Percentiles rank a stretch among this genome's conserved stretches.
Evolutionary conservation across 2,113 vertebrate species (phyloP).

Genomic region (Epinephelus moara): DNA sequence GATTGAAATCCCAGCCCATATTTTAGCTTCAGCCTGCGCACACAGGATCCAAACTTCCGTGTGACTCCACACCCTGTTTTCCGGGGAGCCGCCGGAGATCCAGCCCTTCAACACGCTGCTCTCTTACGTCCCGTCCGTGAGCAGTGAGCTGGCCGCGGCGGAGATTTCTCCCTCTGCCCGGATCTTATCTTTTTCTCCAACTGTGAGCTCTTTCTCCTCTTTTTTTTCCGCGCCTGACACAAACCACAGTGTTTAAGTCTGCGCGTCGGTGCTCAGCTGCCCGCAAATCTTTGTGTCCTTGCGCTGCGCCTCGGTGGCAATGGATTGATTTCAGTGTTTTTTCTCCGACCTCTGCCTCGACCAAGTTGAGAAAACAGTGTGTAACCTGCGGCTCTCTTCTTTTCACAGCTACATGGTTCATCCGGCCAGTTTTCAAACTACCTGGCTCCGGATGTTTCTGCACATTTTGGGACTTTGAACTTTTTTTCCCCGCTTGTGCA

Average conservation of each 20-base stretch:
- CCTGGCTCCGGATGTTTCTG: conserved; percentile 77
- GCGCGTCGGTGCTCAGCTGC: conserved; percentile 25
- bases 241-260: conserved; percentile 23
- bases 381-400: conserved; percentile 72
- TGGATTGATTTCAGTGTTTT: conserved; percentile 83
- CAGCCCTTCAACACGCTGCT: conserved; percentile 81
- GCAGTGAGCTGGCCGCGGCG: conserved; percentile 74
- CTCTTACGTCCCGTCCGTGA: conserved; percentile 75
- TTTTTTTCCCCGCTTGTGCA: conserved; percentile 54
- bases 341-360: conserved; percentile 75
- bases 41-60: conserved; percentile 66
- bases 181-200: conserved; percentile 55
- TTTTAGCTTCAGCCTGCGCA: conserved; percentile 65
- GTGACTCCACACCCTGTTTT: conserved; percentile 83
- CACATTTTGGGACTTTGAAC: conserved; percentile 77
- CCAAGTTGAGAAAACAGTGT: conserved; percentile 81
- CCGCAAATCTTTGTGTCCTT: conserved; percentile 21
- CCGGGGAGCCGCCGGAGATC: conserved; percentile 77
- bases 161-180: conserved; percentile 69
- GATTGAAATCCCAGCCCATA: conserved; percentile 55
- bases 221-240: conserved; percentile 23
- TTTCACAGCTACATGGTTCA: conserved; percentile 80
- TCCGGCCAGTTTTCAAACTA: conserved; percentile 74
- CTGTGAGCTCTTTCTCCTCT: conserved; percentile 28
- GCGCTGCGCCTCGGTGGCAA: conserved; percentile 69